A percentile compares a stretch with the other conserved stretches of the same genome.
Conservation (phyloP, 2,113 vertebrate species). For the Percina caprodes region DNA sequence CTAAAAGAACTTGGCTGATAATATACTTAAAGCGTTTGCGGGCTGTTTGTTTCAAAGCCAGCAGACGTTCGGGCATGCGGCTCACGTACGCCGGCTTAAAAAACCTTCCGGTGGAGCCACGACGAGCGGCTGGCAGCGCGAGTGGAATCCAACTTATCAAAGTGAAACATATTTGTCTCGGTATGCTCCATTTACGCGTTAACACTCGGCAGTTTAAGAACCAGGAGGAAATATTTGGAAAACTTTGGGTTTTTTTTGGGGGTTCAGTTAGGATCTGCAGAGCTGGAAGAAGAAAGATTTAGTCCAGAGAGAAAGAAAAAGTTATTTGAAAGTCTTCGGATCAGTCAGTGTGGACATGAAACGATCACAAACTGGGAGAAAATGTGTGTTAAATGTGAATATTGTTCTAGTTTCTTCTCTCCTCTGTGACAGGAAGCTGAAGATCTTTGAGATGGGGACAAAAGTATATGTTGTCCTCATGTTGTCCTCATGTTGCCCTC, state of each 20-base stretch:
- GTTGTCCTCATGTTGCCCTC: too few species aligned
- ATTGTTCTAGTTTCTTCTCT: too few species aligned
- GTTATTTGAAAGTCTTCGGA: background rate
- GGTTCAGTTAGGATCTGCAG: background rate
- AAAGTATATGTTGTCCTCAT: too few species aligned
- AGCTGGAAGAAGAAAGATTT: background rate
- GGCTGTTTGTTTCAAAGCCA: constrained; percentile 94
- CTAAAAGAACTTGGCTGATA: constrained; percentile 97
- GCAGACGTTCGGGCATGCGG: constrained; percentile 88
- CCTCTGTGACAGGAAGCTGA: too few species aligned
- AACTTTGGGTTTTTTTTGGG: background rate
- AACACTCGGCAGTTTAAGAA: background rate
- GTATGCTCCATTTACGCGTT: constrained; percentile 35
- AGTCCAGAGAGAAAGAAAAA: background rate
- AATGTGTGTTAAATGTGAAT: too few species aligned
- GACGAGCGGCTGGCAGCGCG: constrained; percentile 78
- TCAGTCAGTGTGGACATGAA: background rate
- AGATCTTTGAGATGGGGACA: too few species aligned
- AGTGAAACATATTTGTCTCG: constrained; percentile 65
- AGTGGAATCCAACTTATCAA: constrained; percentile 68
- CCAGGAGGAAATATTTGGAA: background rate
- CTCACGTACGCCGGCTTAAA: constrained; percentile 95
- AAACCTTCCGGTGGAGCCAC: constrained; percentile 85
- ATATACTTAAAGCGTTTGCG: constrained; percentile 96
- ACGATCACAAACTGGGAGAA: rapidly evolving